Base-by-base conservation (phyloP, 2,888 invertebrate species). In the Ennomos erosarius region DNA sequence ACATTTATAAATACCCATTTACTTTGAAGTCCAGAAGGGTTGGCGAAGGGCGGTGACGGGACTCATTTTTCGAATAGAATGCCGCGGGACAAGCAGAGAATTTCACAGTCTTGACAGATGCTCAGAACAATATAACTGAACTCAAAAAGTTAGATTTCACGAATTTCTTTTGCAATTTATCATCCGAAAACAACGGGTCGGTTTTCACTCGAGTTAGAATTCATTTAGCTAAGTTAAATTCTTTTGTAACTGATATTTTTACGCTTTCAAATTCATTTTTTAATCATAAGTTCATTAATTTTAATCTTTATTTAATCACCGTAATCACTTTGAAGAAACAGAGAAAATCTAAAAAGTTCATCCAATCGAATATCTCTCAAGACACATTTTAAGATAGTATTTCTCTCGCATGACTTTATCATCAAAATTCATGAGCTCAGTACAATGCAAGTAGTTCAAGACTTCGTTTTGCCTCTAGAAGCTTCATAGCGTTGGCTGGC, bases 401-500 rank as follows among this genome's bases (percentile, higher is more conserved):
- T 37, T n/a, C 9, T 39, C 36, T 45, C 13, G 6, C 53, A 54
- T 59, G 33, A 49, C 52, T 53, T 53, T 49, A 45, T 54, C 46
- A 43, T 52, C 36, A 52, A 49, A 56, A 13, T 52, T 51, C 38
- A 59, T 60, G 52, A 60, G 55, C 51, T 38, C 47, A 51, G 42
- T 48, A 59, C 51, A 50, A 57, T 55, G 47, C 48, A 56, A 58
- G 60, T 56, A 46, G 55, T 62, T 68, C 49, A 53, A 71, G 65
- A 67, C 16, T 59, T 67, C 65, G 67, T 62, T 70, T 67, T 59
- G 59, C 62, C 65, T 59, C 59, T 55, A 54, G 51, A 59, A 55
- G 54, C 52, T 52, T 66, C 59, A 44, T 70, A 65, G 60, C 54
- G 63, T 72, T 85, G 83, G 83, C 82, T 52, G 52, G 61, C 63